Base-by-base conservation (phyloP, 2,888 invertebrate species). In the Eupithecia subumbrata region DNA sequence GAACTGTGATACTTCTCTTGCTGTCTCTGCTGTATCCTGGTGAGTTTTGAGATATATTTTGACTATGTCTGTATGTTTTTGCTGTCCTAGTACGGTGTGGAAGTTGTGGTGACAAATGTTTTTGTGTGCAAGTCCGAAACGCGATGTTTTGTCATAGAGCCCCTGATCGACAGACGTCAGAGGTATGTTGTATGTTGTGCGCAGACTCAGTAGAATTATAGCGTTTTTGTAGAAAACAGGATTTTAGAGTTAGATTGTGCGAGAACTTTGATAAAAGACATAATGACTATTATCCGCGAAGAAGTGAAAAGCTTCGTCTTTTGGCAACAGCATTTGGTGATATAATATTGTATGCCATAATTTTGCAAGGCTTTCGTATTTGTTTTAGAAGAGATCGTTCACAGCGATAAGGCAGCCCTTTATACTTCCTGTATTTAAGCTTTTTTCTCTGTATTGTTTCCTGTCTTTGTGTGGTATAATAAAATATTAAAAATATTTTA, bases 11-110 rank as follows among this genome's bases (percentile, higher is more conserved):
- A 84, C 87, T 93, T 75, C 86, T 95, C 88, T 87, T 88, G 84
- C 86, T 94, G 84, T 88, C 90, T 87, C 84, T 94, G 75, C 84
- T 94, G 73, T 82, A 85, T 79, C 86, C 91, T 90, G 94, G 94
- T 95, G 92, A 82, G 94, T 92, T 86, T 60, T 34, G 66, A 75
- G 48, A 64, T 40, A 78, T 37, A 69, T 40, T 68, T 68, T 40
- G 37, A 30, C 69, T 70, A 75, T 66, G 56, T 66, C 43, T 60
- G 45, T 68, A 12, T 74, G 52, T 52, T 80, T 70, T 63, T 48
- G 40, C n/a, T 9, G 12, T 66, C 74, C 74, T 80, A 66, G 25
- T 76, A 75, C 40, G 64, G 16, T 37, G 25, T n/a, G 63, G 22
- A 66, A 60, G 22, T 40, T 73, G n/a, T 69, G 52, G 69, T 71